Evolutionary conservation across 2,797 vertebrate genomes (phyloP).

Genomic region (Morelia viridis): DNA sequence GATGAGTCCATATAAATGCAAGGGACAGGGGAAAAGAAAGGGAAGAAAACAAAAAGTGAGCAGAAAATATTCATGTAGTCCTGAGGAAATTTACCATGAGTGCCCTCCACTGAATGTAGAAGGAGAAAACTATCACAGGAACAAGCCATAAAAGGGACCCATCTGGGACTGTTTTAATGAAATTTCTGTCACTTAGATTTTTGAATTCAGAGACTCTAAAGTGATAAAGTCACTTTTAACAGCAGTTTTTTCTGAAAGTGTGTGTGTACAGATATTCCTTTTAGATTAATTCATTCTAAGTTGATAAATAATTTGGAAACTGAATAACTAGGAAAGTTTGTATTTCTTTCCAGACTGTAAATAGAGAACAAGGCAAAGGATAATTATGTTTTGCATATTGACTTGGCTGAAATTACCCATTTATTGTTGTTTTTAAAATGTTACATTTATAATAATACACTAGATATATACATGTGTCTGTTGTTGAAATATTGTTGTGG

Average conservation of each 20-base stretch:
- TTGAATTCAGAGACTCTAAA: background rate
- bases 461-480: background rate
- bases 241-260: background rate
- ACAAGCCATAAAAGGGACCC: background rate
- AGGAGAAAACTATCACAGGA: background rate
- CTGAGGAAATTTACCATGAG: background rate
- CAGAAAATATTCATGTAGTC: background rate
- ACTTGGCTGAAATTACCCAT: background rate
- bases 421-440: background rate
- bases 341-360: background rate
- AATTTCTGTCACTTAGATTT: conserved; percentile 1
- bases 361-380: background rate
- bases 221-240: background rate
- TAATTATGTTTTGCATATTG: background rate
- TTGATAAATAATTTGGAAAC: background rate
- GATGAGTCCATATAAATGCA: background rate
- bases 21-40: background rate
- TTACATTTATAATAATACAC: background rate
- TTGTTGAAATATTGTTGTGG: background rate
- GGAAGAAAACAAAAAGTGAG: background rate
- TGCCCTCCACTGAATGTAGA: conserved; percentile 1
- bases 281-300: background rate
- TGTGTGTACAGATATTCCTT: background rate
- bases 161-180: background rate
- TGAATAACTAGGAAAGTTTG: background rate